Conservation (phyloP, 2,888 invertebrate genomes). For the Mamestra brassicae region DNA sequence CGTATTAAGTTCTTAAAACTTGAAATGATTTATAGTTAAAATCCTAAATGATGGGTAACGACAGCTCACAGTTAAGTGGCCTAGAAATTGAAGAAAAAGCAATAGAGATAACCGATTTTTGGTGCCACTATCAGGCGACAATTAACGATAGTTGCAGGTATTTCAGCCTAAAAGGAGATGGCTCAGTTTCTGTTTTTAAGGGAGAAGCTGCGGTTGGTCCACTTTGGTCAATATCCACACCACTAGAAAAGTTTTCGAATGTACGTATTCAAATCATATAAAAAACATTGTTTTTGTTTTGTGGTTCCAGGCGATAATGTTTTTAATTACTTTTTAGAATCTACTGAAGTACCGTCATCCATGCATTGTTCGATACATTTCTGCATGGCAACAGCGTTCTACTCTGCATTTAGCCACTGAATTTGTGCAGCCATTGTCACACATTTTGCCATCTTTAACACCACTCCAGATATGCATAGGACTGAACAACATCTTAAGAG, state of each 20-base stretch:
- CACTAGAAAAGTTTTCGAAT: constrained; percentile 94
- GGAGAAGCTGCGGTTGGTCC: constrained; percentile 93
- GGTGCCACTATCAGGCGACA: constrained; percentile 93
- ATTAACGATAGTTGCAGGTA: constrained; percentile 90
- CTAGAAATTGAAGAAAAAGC: constrained; percentile 94
- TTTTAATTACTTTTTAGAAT: constrained; percentile 92
- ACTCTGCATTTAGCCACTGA: constrained; percentile 95
- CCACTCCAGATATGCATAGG: constrained; percentile 96
- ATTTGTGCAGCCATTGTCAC: constrained; percentile 94
- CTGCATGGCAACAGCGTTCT: constrained; percentile 94
- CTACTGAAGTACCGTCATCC: constrained; percentile 97
- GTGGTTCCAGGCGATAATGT: constrained; percentile 9
- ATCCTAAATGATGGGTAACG: constrained; percentile 93
- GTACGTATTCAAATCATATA: constrained; percentile 82
- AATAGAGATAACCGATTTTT: constrained; percentile 94
- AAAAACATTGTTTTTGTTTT: constrained; percentile 16
- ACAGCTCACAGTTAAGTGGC: constrained; percentile 93
- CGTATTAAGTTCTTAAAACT: constrained; percentile 3
- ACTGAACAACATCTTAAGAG: constrained; percentile 94
- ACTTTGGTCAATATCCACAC: constrained; percentile 92
- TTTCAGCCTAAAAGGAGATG: constrained; percentile 89
- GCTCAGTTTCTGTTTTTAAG: constrained; percentile 94
- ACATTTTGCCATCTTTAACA: constrained; percentile 92
- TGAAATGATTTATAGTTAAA: constrained; percentile 44
- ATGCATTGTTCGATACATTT: constrained; percentile 95